These are phyloP conservation scores for Branchinecta lindahli DNA, from an alignment of 1,140 invertebrate species.

Conservation along the genomic window DNA sequence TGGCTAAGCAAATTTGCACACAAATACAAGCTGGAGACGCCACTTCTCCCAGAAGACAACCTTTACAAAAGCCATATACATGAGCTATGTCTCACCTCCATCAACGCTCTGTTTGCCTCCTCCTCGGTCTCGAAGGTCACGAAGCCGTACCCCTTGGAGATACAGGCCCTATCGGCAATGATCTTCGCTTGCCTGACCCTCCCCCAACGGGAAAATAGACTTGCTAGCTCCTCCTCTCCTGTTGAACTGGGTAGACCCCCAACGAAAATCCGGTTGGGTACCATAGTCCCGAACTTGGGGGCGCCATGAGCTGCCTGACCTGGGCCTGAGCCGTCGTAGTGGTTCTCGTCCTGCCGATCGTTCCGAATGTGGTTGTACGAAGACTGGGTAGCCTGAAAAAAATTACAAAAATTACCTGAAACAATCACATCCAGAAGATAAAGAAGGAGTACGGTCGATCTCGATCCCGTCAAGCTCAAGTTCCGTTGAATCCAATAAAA, in stretches of 20 bases:
- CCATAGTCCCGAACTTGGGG: slow-evolving; percentile 41
- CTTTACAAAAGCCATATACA: too few relatives aligned
- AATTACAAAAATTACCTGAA: too few relatives aligned
- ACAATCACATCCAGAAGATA: too few relatives aligned
- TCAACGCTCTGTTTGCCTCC: slow-evolving; percentile 50
- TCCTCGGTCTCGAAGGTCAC: slow-evolving; percentile 87
- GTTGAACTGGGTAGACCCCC: slow-evolving; percentile 76
- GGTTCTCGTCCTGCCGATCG: neutral
- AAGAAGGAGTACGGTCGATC: too few relatives aligned
- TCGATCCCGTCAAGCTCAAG: too few relatives aligned
- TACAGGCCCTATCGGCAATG: slow-evolving; percentile 77
- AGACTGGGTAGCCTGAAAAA: too few relatives aligned
- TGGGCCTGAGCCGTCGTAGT: neutral
- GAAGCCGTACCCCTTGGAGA: slow-evolving; percentile 88
- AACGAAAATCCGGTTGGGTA: slow-evolving; percentile 87
- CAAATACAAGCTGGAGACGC: too few relatives aligned
- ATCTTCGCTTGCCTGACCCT: slow-evolving; percentile 86
- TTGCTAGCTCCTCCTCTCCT: slow-evolving; percentile 62
- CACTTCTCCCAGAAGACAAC: too few relatives aligned
- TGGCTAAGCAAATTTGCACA: too few relatives aligned
- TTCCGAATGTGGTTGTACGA: too few relatives aligned
- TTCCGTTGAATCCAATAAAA: too few relatives aligned
- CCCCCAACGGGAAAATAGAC: slow-evolving; percentile 70
- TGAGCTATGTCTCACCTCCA: slow-evolving; percentile 11
- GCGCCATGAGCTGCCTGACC: neutral